Evolutionary conservation across 1,140 invertebrate genomes (phyloP), one percentile per base, ranked within the genome.

Genomic region (Drosophila lowei): DNA sequence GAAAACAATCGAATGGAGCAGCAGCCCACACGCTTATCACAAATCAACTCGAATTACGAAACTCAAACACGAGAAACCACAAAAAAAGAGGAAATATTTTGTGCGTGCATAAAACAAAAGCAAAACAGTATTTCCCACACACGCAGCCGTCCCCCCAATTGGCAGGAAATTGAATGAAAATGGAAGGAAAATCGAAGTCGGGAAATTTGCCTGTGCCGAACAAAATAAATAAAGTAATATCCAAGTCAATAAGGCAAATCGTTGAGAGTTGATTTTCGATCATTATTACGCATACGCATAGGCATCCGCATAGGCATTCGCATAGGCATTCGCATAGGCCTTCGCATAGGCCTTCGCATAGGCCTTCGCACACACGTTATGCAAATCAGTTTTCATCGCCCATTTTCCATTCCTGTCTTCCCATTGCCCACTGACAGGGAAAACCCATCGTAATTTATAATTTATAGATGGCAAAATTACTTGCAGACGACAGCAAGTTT

Each of bases 31-130:
- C 43, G 50, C 59, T 79, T 88, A 83, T 83, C 77, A 67, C 76
- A 88, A 77, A 86, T 88, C 83, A 75, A 74, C 64, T 78, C 66
- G 83, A 86, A 86, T 86, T 89, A 88, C 83, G 78, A 72, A 57
- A 55, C 28, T 44, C 70, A 70, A 66, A 75, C 55, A 71, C 47
- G 47, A 18, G 34, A 56, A 50, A 21, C 8, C 30, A 2, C 6
- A 7, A 61, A 58, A 49, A 48, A 21, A 66, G 58, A 23, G 46
- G 56, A 74, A 64, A 72, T 66, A 79, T 71, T 75, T 84, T 76
- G 72, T 85, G 74, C 73, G 74, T 77, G 74, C 54, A 64, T 76
- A 71, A 76, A 78, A 72, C 60, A 81, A 88, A 75, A 62, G 42
- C 68, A 70, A 60, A 52, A 52, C 55, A 66, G 11, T 38, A 11